These are phyloP conservation scores for Hydractinia echinata DNA, from an alignment of 30 jellyfish, hydroid and myxozoan genomes.

Conservation along the genomic window DNA sequence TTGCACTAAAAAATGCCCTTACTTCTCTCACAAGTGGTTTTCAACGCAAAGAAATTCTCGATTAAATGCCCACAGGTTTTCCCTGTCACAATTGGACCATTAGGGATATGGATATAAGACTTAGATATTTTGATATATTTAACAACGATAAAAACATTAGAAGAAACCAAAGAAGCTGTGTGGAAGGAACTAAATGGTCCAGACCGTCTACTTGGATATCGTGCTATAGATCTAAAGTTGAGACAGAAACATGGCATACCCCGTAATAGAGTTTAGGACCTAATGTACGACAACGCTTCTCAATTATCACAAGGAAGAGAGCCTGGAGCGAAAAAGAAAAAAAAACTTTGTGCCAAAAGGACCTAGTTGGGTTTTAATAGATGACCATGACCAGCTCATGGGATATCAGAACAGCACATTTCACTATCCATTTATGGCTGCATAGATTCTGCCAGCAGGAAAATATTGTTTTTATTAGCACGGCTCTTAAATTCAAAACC, in stretches of 20 bases:
- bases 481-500: too few relatives aligned
- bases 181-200: conserved; percentile 55
- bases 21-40: conserved; percentile 1
- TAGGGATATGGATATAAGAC: conserved; percentile 49
- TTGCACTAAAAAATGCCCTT: too few relatives aligned
- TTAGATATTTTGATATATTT: conserved; percentile 28
- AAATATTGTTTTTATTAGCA: too few relatives aligned
- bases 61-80: conserved; percentile 50
- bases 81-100: conserved; percentile 55
- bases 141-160: conserved; percentile 34
- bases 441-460: too few relatives aligned
- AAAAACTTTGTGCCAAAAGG: background rate
- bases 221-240: conserved; percentile 44
- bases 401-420: too few relatives aligned
- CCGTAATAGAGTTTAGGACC: conserved; percentile 31
- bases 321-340: conserved; percentile 38
- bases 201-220: conserved; percentile 31
- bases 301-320: conserved; percentile 26
- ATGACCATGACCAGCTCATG: too few relatives aligned
- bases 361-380: too few relatives aligned
- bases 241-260: conserved; percentile 40
- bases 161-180: conserved; percentile 27
- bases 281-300: conserved; percentile 41
- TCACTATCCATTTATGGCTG: too few relatives aligned
- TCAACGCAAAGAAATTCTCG: conserved; percentile 46